Base-by-base conservation (phyloP, 2,113 vertebrate species). In the Vombatus ursinus region DNA sequence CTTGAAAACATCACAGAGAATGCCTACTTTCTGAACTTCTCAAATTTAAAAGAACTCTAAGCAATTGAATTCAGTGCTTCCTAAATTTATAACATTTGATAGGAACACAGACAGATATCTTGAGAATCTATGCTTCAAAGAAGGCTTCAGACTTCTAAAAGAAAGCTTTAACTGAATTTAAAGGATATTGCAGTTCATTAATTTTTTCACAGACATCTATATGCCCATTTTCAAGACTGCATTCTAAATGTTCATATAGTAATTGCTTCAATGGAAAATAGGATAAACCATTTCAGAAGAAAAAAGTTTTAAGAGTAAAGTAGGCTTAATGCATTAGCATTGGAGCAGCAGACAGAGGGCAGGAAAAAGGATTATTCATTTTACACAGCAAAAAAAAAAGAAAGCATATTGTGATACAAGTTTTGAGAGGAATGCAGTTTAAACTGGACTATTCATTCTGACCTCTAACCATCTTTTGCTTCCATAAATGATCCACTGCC, bases 1-100 rank as follows among this genome's bases (percentile, higher is more conserved):
- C n/a, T 52, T 93, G 49, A 1, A 94, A 25, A 61, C 26, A 50
- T 9, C 37, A 54, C 68, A 92, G 31, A 22, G 77, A 93, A 84
- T 68, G 31, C 61, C 24, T 93, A 16, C 3, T 0, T 95, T 68
- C 37, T 91, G 50, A 93, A 51, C 92, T 95, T 93, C 90, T n/a
- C 95, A 1, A 51, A 96, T 89, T 95, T 7, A 53, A 90, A 49
- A 92, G 24, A 89, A 94, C 52, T 95, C 49, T 96, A 92, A 91
- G 2, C 9, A 89, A 95, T 54, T 52, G 16, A 51, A 68, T 49
- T 7, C 91, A 95, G 14, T 3, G 8, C 1, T 94, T 52, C 37
- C 52, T 50, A 53, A 49, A 2, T 47, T 8, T 61, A 89, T 90
- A 89, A 51, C 68, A 8, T 89, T 4, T 90, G 47, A 8, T 37